phyloP scores from a whole-genome alignment of 2,888 invertebrate species.

The Cantharis lateralis region DNA sequence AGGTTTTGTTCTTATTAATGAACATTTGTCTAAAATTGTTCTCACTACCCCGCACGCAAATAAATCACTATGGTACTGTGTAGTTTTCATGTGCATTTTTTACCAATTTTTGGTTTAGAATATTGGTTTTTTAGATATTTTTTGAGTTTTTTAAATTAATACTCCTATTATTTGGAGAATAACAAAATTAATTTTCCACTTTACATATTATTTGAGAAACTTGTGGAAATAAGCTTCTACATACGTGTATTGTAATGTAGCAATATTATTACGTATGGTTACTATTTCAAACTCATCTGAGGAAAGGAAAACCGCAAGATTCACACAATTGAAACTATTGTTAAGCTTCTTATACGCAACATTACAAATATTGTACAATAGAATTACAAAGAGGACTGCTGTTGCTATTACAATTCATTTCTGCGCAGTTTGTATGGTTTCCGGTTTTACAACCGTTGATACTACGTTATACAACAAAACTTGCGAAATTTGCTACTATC shows the following conservation, averaged over 20 bases:
- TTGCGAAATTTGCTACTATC: slow-evolving; percentile 20
- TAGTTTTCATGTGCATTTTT: too few species aligned
- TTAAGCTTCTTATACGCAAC: slow-evolving; percentile 48
- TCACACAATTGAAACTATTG: slow-evolving; percentile 48
- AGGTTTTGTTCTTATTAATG: too few species aligned
- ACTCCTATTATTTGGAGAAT: too few species aligned
- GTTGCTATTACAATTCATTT: slow-evolving; percentile 30
- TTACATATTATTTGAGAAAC: neutral
- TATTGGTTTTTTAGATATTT: too few species aligned
- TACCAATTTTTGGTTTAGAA: too few species aligned
- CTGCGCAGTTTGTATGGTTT: slow-evolving; percentile 28
- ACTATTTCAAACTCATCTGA: slow-evolving; percentile 19
- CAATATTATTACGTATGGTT: slow-evolving; percentile 29
- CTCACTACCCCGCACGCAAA: too few species aligned
- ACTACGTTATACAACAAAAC: slow-evolving; percentile 24
- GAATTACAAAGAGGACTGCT: slow-evolving; percentile 13
- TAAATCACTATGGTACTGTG: too few species aligned
- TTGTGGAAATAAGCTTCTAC: neutral
- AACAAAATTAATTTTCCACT: neutral
- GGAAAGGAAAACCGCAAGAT: slow-evolving; percentile 45
- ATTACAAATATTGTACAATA: slow-evolving; percentile 36
- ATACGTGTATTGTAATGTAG: neutral
- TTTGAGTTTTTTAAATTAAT: too few species aligned
- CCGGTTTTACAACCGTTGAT: slow-evolving; percentile 25
- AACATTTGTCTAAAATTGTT: too few species aligned